phyloP scores from a whole-genome alignment of 2,888 invertebrate species.

The Entomobrya multifasciata region DNA sequence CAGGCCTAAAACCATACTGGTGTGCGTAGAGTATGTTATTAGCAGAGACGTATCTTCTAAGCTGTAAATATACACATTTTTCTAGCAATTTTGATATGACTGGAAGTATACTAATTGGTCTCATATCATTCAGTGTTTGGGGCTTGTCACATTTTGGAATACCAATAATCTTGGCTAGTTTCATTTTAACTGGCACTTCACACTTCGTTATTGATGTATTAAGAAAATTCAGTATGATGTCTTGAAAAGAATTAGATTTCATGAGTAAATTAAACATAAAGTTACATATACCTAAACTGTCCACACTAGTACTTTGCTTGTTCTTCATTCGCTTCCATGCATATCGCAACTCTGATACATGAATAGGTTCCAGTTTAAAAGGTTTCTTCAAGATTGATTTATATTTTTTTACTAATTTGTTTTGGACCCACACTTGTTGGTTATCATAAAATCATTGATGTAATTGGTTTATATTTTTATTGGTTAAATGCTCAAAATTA shows the following conservation, averaged over 20 bases:
- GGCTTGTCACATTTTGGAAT: constrained; percentile 37
- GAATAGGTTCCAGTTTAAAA: background rate
- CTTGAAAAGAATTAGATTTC: background rate
- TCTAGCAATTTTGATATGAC: constrained; percentile 50
- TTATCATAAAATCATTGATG: no score
- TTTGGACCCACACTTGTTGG: no score
- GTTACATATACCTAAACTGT: constrained; percentile 5
- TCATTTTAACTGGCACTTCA: constrained; percentile 34
- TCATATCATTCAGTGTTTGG: constrained; percentile 24
- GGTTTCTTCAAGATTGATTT: no score
- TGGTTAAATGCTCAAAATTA: no score
- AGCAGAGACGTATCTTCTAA: background rate
- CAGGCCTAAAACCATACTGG: constrained; percentile 49
- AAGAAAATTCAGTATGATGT: background rate
- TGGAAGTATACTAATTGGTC: constrained; percentile 45
- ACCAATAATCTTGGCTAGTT: constrained; percentile 51
- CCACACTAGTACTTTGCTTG: background rate
- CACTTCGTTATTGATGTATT: background rate
- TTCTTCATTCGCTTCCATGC: constrained; percentile 53
- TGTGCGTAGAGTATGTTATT: constrained; percentile 30
- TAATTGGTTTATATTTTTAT: no score
- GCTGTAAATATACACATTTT: constrained; percentile 33
- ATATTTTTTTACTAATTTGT: no score
- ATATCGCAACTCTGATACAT: background rate
- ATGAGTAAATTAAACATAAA: background rate